These are phyloP conservation scores for Nysson spinosus DNA, from an alignment of 2,888 invertebrate genomes.

Conservation along the genomic window DNA sequence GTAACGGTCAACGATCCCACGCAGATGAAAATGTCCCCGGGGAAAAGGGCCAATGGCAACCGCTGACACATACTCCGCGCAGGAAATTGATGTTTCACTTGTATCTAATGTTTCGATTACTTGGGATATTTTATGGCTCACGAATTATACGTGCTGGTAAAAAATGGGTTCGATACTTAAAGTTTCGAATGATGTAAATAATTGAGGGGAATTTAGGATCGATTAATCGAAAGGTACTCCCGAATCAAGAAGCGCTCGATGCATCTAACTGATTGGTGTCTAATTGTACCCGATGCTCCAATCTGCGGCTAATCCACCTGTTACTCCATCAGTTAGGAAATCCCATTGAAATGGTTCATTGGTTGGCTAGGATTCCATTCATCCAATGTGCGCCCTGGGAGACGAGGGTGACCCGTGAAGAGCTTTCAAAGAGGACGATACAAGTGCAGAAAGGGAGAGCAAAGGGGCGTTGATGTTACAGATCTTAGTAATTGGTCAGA, in stretches of 20 bases:
- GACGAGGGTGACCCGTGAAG: constrained; percentile 41
- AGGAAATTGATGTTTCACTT: constrained; percentile 5
- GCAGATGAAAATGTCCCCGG: constrained; percentile 57
- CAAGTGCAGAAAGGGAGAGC: constrained; percentile 1
- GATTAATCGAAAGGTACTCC: too few species aligned
- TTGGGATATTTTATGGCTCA: too few species aligned
- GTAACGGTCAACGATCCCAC: constrained; percentile 71
- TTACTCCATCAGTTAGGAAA: constrained; percentile 16
- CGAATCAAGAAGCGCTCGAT: too few species aligned
- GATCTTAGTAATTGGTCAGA: constrained; percentile 8
- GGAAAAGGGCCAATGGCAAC: constrained; percentile 27
- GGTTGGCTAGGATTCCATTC: constrained; percentile 13
- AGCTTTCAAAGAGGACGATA: constrained; percentile 8
- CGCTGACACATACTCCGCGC: neutral
- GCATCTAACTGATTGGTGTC: too few species aligned
- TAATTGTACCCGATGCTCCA: neutral
- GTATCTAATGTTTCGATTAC: constrained; percentile 3
- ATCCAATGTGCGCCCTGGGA: constrained; percentile 38
- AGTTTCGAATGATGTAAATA: neutral
- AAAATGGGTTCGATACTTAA: too few species aligned
- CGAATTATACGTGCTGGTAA: too few species aligned
- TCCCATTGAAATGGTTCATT: constrained; percentile 40
- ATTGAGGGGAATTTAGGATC: too few species aligned
- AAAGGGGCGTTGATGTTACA: constrained; percentile 23
- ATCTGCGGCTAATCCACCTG: constrained; percentile 36